Evolutionary conservation across 2,113 vertebrate species (phyloP), one percentile per base, ranked within the genome.

Genomic region (Agelaius phoeniceus): DNA sequence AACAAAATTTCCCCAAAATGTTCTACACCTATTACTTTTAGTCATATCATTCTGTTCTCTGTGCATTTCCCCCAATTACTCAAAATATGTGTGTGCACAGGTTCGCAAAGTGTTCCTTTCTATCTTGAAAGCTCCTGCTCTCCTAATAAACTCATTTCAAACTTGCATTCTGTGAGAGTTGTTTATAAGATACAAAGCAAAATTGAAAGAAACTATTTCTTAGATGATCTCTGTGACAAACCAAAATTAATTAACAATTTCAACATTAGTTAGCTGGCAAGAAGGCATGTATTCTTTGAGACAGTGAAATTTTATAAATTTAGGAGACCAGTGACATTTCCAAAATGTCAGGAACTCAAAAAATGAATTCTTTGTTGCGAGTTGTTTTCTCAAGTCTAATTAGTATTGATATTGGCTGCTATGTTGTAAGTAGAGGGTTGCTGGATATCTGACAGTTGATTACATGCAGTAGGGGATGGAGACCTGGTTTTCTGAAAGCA

Each of bases 81-180:
- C 79, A 68, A 86, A 92, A 57, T 75, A 75, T 35, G 17, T 62
- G 8, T 62, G 18, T 86, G 48, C 44, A 90, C 80, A 92, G 69
- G 68, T 94, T 96, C 63, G 59, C 39, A 71, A 61, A 94, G 79
- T 74, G 22, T 82, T 90, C 41, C 23, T 84, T 93, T 93, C 86
- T 10, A 12, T 90, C 68, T 75, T 90, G 68, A 90, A 95, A 93
- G 51, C 33, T 88, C 41, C 63, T 66, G 14, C 77, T 88, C 39
- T 80, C 55, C 73, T 63, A 61, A 52, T 54, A 84, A 71, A 71
- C 43, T 57, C 0, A 57, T 94, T 84, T 93, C 77, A 81, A 87
- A 68, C 17, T 84, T 72, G 31, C 44, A 28, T 84, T 92, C 52
- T 68, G 1, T 57, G 49, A 69, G 33, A 63, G 15, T 37, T 87